These are phyloP conservation scores for Hylaea fasciaria DNA, from an alignment of 2,888 invertebrate species.

Conservation along the genomic window DNA sequence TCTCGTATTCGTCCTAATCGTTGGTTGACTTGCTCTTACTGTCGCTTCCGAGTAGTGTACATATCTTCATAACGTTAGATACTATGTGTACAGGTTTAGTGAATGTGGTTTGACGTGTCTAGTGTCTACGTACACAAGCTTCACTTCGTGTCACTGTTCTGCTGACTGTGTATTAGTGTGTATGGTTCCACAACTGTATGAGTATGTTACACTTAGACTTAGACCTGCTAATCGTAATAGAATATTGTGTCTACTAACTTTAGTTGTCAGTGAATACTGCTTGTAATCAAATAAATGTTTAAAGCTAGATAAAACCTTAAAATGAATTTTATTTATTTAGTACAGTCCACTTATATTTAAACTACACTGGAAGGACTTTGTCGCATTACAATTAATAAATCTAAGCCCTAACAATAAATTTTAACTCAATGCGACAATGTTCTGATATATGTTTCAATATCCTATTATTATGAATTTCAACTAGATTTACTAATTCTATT, in stretches of 20 bases:
- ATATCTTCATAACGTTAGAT: conserved; percentile 55
- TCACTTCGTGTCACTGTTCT: conserved; percentile 46
- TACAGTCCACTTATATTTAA: background rate
- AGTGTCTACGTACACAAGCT: conserved; percentile 42
- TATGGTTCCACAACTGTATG: conserved; percentile 47
- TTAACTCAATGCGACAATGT: conserved; percentile 6
- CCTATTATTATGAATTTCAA: background rate
- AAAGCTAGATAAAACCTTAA: conserved; percentile 15
- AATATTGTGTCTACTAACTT: conserved; percentile 39
- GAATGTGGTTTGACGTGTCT: conserved; percentile 50
- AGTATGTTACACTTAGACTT: conserved; percentile 45
- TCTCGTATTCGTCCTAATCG: conserved; percentile 64
- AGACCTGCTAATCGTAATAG: conserved; percentile 38
- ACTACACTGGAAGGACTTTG: conserved; percentile 5
- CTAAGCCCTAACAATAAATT: background rate
- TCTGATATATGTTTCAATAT: conserved; percentile 6
- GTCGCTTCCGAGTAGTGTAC: conserved; percentile 68
- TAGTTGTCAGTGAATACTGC: conserved; percentile 39
- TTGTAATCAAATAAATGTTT: conserved; percentile 29
- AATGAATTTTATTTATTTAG: background rate
- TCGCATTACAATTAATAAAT: conserved; percentile 3
- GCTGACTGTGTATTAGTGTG: conserved; percentile 43
- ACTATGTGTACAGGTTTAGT: conserved; percentile 51
- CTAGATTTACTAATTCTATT: background rate
- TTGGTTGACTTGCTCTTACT: conserved; percentile 69